These are phyloP conservation scores for Oikopleura albicans DNA, from an alignment of 23 tunicate genomes.

Conservation along the genomic window DNA sequence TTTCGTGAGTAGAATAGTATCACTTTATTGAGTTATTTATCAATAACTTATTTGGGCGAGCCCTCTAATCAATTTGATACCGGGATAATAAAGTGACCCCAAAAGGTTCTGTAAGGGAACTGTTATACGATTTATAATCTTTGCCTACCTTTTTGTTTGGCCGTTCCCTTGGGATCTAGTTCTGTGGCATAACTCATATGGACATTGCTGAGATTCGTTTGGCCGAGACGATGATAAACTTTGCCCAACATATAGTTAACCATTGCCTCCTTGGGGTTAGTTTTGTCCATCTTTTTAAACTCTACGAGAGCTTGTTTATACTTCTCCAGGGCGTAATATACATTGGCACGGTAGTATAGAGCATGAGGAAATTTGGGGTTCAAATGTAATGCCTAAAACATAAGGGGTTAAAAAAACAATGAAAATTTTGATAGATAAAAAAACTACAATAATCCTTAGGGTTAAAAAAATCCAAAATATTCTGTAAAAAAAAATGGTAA, in stretches of 20 bases:
- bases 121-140: too few relatives aligned
- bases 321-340: neutral
- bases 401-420: neutral
- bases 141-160: neutral
- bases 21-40: too few relatives aligned
- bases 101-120: too few relatives aligned
- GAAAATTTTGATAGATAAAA: too few relatives aligned
- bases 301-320: neutral
- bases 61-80: too few relatives aligned
- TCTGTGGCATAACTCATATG: neutral
- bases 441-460: too few relatives aligned
- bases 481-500: too few relatives aligned
- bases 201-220: neutral
- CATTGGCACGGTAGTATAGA: neutral
- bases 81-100: too few relatives aligned
- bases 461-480: too few relatives aligned
- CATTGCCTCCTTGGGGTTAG: neutral
- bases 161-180: slow-evolving; percentile 3
- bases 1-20: too few relatives aligned
- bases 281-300: neutral
- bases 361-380: neutral
- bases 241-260: neutral
- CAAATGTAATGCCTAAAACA: neutral
- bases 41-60: too few relatives aligned
- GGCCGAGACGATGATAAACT: neutral